phyloP scores from a whole-genome alignment of 2,797 vertebrate species.

The Oreortyx pictus region DNA sequence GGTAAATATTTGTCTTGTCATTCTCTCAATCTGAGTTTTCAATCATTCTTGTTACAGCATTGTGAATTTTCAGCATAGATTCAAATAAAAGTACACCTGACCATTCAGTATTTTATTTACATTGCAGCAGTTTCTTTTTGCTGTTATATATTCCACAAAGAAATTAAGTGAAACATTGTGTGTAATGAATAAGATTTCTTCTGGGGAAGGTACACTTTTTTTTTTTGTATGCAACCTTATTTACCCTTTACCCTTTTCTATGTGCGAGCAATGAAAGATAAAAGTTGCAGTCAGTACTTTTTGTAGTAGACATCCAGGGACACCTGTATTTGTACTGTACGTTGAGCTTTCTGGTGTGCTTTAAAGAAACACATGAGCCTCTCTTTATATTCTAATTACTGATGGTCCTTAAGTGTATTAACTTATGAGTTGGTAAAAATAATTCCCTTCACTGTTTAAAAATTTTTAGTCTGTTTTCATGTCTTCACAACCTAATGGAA shows the following conservation, averaged over 20 bases:
- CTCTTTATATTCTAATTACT: background rate
- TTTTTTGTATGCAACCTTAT: background rate
- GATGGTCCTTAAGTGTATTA: background rate
- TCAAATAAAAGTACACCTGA: no score
- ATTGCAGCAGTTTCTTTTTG: background rate
- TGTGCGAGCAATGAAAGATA: background rate
- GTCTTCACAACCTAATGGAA: background rate
- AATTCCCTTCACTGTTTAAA: background rate
- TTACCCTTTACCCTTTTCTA: background rate
- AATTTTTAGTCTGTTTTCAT: background rate
- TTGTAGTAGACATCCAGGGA: background rate
- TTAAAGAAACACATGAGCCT: background rate
- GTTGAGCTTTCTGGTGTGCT: background rate
- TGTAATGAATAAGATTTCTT: background rate
- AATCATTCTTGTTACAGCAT: constrained; percentile 80
- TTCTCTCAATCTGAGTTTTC: constrained; percentile 86
- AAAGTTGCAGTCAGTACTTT: background rate
- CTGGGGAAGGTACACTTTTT: background rate
- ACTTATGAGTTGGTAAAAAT: background rate
- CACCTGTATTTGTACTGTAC: background rate
- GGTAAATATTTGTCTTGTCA: constrained; percentile 84
- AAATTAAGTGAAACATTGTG: background rate
- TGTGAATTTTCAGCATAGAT: constrained; percentile 82
- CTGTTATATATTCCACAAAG: background rate
- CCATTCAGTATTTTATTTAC: no score